Evolutionary conservation across 1,140 invertebrate species (phyloP), one percentile per base, ranked within the genome.

Genomic region (Marisa cornuarietis): DNA sequence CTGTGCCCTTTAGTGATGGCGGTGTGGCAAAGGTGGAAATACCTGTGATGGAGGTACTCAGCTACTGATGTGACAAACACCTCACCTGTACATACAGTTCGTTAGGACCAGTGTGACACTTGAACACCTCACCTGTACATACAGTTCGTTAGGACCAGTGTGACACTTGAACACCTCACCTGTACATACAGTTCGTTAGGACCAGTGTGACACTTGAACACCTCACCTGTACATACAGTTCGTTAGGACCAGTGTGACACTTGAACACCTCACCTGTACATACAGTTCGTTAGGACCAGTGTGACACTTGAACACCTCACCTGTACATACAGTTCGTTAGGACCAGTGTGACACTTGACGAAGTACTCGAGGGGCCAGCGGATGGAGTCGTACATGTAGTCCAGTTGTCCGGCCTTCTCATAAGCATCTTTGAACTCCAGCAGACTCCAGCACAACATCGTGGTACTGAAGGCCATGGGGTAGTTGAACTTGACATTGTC

Each of bases 401-500:
- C 88, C 51, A 90, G 88, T 80, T 93, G 90, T n/a, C 90, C 91
- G 84, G 84, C 63, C 3, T 84, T 83, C 10, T 84, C 81, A 84
- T 94, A 94, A 11, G 92, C 93, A 71, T 93, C 89, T 63, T 90
- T 86, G 87, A 92, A 94, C 16, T 92, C 92, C 0, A 94, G 82
- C 5, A 93, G 86, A 14, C 94, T 93, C 93, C 94, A 94, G 0
- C 92, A 91, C 42, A 94, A 82, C 0, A 94, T 81, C 0, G 93
- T 94, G 0, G 92, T 93, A 0, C 92, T 92, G 75, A 89, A 92
- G 0, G 93, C 93, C 92, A 94, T 94, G 2, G 94, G 94, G 81
- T 94, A 94, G 6, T 93, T 92, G 83, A 94, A 94, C 87, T 94
- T 94, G 0, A 94, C 93, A 80, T 92, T 93, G 84, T 94, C 94